These are phyloP conservation scores for Coryphaenoides rupestris DNA, from an alignment of 2,113 vertebrate species.

Conservation along the genomic window DNA sequence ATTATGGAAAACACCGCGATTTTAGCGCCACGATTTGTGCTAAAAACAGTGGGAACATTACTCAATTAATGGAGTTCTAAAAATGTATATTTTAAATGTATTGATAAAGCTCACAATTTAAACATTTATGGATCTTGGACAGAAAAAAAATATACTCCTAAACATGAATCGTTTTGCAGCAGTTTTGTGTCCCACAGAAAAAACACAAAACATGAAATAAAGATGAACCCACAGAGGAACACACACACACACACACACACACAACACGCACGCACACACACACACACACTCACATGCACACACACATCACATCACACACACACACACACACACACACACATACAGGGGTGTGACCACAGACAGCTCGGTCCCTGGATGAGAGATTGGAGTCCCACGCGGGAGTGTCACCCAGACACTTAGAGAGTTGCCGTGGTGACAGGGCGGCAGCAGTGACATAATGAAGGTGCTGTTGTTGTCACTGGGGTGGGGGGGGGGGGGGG, in stretches of 20 bases:
- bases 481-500: slow-evolving; percentile 63
- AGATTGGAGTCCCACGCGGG: slow-evolving; percentile 72
- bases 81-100: no score
- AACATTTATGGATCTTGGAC: no score
- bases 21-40: no score
- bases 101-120: no score
- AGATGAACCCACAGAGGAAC: slow-evolving; percentile 17
- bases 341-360: slow-evolving; percentile 56
- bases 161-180: no score
- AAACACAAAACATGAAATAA: slow-evolving; percentile 12
- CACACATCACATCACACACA: slow-evolving; percentile 23
- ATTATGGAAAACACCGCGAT: no score
- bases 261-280: slow-evolving; percentile 15
- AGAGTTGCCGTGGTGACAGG: slow-evolving; percentile 76
- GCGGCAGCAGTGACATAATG: slow-evolving; percentile 97
- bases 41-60: no score
- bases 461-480: slow-evolving; percentile 97
- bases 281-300: slow-evolving; percentile 23
- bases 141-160: no score
- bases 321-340: slow-evolving; percentile 28
- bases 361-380: slow-evolving; percentile 61
- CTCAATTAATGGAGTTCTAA: no score
- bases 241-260: slow-evolving; percentile 20
- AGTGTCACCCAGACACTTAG: slow-evolving; percentile 76
- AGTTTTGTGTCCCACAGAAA: not conserved